A percentile compares a stretch with the other conserved stretches of the same genome.
Conservation (phyloP, 2,888 invertebrate genomes). For the Xestoiulus laeticollis region DNA sequence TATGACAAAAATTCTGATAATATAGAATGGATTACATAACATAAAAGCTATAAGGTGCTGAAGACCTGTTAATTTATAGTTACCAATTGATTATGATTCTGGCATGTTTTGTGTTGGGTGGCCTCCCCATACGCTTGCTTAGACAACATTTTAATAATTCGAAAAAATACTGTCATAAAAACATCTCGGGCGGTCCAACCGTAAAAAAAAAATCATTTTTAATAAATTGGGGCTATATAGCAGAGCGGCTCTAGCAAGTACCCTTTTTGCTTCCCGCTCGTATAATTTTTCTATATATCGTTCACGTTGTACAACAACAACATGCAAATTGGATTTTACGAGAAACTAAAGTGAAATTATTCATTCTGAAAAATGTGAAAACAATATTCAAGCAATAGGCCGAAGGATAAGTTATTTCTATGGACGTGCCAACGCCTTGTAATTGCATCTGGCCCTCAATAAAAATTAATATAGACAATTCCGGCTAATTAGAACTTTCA, state of each 20-base stretch:
- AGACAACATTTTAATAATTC: conserved; percentile 27
- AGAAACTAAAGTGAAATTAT: background rate
- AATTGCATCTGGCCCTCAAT: background rate
- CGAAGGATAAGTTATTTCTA: too few species aligned
- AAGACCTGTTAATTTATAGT: background rate
- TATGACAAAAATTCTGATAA: too few species aligned
- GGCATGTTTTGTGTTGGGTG: conserved; percentile 23
- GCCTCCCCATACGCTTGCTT: background rate
- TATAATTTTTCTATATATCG: conserved; percentile 24
- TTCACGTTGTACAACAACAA: background rate
- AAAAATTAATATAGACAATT: background rate
- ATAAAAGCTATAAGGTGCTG: background rate
- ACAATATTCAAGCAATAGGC: background rate
- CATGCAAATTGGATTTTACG: background rate
- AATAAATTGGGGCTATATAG: conserved; percentile 18
- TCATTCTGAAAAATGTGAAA: background rate
- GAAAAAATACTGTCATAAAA: conserved; percentile 15
- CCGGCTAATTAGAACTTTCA: background rate
- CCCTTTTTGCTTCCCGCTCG: background rate
- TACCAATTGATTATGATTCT: background rate
- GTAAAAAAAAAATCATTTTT: conserved; percentile 5
- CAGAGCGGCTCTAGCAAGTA: background rate
- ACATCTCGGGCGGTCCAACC: background rate
- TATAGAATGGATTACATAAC: background rate
- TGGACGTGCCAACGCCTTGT: conserved; percentile 35